phyloP scores from a whole-genome alignment of 2,888 invertebrate species.

The Polydrusus cervinus region DNA sequence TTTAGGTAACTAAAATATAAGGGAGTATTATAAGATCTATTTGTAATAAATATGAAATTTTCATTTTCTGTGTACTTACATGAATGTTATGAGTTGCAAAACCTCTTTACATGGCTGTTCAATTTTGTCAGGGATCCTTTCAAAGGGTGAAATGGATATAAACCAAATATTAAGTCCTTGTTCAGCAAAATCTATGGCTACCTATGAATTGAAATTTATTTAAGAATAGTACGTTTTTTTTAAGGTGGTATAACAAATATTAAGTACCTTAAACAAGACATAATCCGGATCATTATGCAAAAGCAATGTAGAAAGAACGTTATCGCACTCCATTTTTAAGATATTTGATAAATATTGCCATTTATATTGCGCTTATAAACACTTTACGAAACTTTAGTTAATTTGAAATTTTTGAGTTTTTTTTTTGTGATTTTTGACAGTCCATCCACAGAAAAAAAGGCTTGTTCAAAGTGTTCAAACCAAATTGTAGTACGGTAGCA shows the following conservation, averaged over 20 bases:
- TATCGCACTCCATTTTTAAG: conserved; percentile 46
- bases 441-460: no score
- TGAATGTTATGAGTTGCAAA: conserved; percentile 66
- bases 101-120: conserved; percentile 64
- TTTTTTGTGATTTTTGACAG: not conserved
- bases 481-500: no score
- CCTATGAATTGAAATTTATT: conserved; percentile 58
- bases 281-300: conserved; percentile 51
- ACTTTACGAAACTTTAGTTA: not conserved
- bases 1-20: conserved; percentile 65
- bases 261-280: conserved; percentile 57
- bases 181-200: conserved; percentile 66
- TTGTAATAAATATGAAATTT: not conserved
- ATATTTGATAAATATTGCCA: not conserved
- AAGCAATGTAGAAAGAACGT: conserved; percentile 45
- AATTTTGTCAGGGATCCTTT: conserved; percentile 64
- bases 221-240: not conserved
- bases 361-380: not conserved
- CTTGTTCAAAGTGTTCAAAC: no score
- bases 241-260: no score
- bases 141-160: conserved; percentile 65
- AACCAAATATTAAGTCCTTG: conserved; percentile 66
- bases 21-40: not conserved
- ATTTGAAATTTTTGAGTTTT: not conserved
- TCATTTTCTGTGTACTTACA: conserved; percentile 62